Percentiles rank a stretch among this genome's conserved stretches.
Evolutionary conservation across 2,888 invertebrate genomes (phyloP).

Genomic region (Aleiodes leptofemur): DNA sequence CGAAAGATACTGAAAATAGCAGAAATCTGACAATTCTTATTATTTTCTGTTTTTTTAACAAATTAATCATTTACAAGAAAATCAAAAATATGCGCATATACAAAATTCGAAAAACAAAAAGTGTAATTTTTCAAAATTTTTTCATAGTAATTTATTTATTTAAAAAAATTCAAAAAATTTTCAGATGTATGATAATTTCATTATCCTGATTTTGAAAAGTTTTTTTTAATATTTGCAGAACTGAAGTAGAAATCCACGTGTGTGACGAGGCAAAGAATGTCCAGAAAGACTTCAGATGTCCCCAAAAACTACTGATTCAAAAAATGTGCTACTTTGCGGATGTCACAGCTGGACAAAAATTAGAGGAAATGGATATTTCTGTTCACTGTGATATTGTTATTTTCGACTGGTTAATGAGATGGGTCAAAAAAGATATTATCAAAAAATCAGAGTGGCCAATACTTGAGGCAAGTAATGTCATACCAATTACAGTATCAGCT

Average conservation of each 20-base stretch:
- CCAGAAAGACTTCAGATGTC: slow-evolving; percentile 92
- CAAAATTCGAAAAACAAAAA: too few relatives aligned
- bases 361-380: slow-evolving; percentile 96
- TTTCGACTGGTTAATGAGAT: slow-evolving; percentile 97
- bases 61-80: too few relatives aligned
- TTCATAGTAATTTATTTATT: too few relatives aligned
- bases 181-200: too few relatives aligned
- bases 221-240: slow-evolving; percentile 73
- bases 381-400: slow-evolving; percentile 97
- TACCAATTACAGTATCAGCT: slow-evolving; percentile 95
- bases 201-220: not conserved
- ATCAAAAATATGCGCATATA: too few relatives aligned
- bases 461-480: slow-evolving; percentile 89
- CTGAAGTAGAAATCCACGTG: slow-evolving; percentile 94
- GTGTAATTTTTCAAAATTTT: too few relatives aligned
- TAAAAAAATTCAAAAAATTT: too few relatives aligned
- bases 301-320: slow-evolving; percentile 88
- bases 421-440: slow-evolving; percentile 89
- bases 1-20: too few relatives aligned
- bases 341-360: slow-evolving; percentile 87
- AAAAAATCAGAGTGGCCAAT: slow-evolving; percentile 82
- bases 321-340: slow-evolving; percentile 98
- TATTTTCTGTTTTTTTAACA: too few relatives aligned
- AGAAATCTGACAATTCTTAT: too few relatives aligned
- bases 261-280: slow-evolving; percentile 95